A percentile compares a stretch with the other conserved stretches of the same genome.
Conservation (phyloP, 2,113 vertebrate genomes). For the Limanda limanda region DNA sequence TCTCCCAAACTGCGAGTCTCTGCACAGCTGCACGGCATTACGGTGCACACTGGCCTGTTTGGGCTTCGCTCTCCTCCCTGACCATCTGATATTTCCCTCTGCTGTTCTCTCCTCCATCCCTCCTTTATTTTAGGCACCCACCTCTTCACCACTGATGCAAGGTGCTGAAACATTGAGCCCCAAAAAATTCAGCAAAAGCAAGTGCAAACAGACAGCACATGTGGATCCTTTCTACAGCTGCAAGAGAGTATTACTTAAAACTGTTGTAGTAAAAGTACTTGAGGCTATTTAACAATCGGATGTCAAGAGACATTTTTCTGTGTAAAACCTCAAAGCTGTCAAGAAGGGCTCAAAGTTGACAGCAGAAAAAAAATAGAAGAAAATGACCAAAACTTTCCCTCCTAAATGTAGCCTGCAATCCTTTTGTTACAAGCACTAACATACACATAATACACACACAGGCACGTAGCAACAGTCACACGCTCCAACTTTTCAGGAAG, state of each 20-base stretch:
- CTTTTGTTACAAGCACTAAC: constrained; percentile 24
- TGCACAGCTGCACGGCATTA: constrained; percentile 84
- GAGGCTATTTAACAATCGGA: constrained; percentile 30
- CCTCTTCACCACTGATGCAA: constrained; percentile 44
- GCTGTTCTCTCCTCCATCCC: constrained; percentile 13
- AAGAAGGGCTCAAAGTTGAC: constrained; percentile 29
- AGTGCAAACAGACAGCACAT: background rate
- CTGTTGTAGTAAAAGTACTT: background rate
- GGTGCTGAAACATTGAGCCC: constrained; percentile 39
- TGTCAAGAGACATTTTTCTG: constrained; percentile 49
- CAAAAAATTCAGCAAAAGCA: background rate
- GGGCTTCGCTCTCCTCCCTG: constrained; percentile 55
- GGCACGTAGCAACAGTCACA: constrained; percentile 28
- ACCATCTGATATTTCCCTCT: constrained; percentile 42
- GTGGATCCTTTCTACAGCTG: background rate
- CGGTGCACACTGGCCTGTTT: constrained; percentile 60
- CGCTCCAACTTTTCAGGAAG: constrained; percentile 51
- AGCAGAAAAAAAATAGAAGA: constrained; percentile 14
- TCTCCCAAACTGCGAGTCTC: constrained; percentile 83
- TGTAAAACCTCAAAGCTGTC: constrained; percentile 38
- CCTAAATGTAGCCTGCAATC: constrained; percentile 72
- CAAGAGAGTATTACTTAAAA: constrained; percentile 12
- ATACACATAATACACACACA: constrained; percentile 14
- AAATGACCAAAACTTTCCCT: constrained; percentile 58
- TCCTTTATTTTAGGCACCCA: constrained; percentile 15